A percentile compares a stretch with the other conserved stretches of the same genome.
phyloP scores from a whole-genome alignment of 2,113 vertebrate species.

The Labeo catla region DNA sequence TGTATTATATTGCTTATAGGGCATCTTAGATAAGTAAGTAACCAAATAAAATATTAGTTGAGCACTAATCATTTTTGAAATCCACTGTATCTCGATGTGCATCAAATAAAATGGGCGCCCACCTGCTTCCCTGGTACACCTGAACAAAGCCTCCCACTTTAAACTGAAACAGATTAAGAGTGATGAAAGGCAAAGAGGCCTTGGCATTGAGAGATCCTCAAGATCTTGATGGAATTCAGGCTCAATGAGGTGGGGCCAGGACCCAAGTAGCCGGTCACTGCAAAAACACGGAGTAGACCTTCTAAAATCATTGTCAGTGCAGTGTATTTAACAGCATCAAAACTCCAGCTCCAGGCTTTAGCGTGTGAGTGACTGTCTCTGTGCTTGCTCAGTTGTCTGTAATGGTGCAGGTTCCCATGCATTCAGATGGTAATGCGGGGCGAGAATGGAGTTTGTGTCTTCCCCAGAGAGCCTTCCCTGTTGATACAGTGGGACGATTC shows the following conservation, averaged over 20 bases:
- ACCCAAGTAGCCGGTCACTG: constrained; percentile 45
- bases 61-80: not conserved
- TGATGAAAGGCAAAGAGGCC: constrained; percentile 20
- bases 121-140: constrained; percentile 39
- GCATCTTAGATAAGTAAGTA: not conserved
- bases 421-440: constrained; percentile 78
- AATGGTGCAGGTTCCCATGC: constrained; percentile 71
- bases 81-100: not conserved
- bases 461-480: constrained; percentile 49
- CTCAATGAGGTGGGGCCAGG: constrained; percentile 55
- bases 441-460: constrained; percentile 66
- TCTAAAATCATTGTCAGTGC: not conserved
- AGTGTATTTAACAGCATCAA: not conserved
- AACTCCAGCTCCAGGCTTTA: constrained; percentile 71
- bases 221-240: constrained; percentile 65
- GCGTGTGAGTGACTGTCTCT: constrained; percentile 33
- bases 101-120: not conserved
- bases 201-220: constrained; percentile 49
- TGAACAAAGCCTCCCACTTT: constrained; percentile 41
- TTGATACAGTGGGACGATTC: constrained; percentile 56
- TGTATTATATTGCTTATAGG: too few relatives aligned
- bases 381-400: constrained; percentile 63
- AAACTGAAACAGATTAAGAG: constrained; percentile 28
- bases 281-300: constrained; percentile 65
- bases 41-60: not conserved